Conservation (phyloP, 1,140 invertebrate species). For the Bemisia tabaci region DNA sequence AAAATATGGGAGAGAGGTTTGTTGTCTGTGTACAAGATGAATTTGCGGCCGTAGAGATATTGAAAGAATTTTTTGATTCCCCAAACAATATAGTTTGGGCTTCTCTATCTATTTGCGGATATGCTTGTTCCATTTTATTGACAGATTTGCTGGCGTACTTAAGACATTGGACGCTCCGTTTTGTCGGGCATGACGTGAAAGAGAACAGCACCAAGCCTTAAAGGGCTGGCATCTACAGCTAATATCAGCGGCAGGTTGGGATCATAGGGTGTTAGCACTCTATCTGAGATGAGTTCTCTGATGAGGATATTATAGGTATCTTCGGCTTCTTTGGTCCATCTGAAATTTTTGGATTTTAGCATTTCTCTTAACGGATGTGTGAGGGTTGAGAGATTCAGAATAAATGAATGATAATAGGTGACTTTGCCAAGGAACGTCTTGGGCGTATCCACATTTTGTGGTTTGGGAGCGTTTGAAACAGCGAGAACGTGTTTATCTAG, state of each 20-base stretch:
- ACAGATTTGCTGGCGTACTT: too few relatives aligned
- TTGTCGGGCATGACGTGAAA: constrained; percentile 27
- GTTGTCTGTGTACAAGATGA: constrained; percentile 7
- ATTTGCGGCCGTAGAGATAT: constrained; percentile 16
- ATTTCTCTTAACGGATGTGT: constrained; percentile 26
- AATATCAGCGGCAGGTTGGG: constrained; percentile 28
- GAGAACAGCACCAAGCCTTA: constrained; percentile 35
- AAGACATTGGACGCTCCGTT: constrained; percentile 22
- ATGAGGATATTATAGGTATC: constrained; percentile 24
- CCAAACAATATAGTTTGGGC: constrained; percentile 30
- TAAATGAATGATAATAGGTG: too few relatives aligned
- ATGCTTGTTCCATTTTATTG: constrained; percentile 27
- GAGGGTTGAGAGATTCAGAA: constrained; percentile 28
- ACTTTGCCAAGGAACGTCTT: constrained; percentile 25
- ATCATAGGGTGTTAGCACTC: constrained; percentile 28
- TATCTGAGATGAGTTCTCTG: constrained; percentile 17
- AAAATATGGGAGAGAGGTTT: constrained; percentile 11
- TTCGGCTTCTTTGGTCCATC: constrained; percentile 17
- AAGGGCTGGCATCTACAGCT: constrained; percentile 34
- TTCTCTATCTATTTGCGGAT: constrained; percentile 34
- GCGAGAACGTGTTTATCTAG: constrained; percentile 29
- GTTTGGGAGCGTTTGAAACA: constrained; percentile 24
- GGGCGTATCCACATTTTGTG: constrained; percentile 26
- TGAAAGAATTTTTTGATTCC: constrained; percentile 30
- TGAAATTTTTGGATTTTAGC: constrained; percentile 17